Evolutionary conservation across 2,113 vertebrate species (phyloP), one percentile per base, ranked within the genome.

Genomic region (Calypte anna): DNA sequence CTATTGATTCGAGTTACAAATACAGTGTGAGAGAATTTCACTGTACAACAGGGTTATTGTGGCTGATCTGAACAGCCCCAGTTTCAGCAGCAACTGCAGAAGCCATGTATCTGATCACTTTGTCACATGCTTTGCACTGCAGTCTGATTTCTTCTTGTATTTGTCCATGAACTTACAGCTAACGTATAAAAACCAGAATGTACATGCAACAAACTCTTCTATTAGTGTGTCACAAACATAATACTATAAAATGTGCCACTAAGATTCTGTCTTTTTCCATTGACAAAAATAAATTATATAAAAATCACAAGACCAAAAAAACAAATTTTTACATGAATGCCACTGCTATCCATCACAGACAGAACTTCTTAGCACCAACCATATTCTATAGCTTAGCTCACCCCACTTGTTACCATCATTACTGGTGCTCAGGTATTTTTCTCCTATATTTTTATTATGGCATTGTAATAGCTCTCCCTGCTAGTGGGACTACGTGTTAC

Each of bases 1-100:
- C 78, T 92, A 96, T 96, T 93, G 84, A 96, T 96, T 96, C 12
- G 27, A 83, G 96, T 92, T 62, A 95, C 93, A 91, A 90, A 86
- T 86, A 66, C 80, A 66, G 55, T 62, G 81, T 87, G 80, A 86
- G 80, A 86, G 67, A 96, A 88, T 90, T 90, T 88, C 80, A 89
- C 62, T 63, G 73, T 76, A 94, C 88, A 95, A 93, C 40, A 90
- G 53, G 62, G 40, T 84, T 86, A 81, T 59, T 79, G 77, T 91
- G 77, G 30, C 57, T 66, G 28, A 14, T 30, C 82, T 86, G 87
- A 90, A 30, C 64, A 79, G 58, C 12, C 76, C 24, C 44, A 55
- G 3, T 53, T 90, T 53, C 78, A 86, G 61, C 24, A 87, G 53
- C 54, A 92, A 94, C 70, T 53, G 63, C 43, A 91, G 72, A 63